Conservation (phyloP, 1,140 invertebrate genomes). For the Metaphire vulgaris region DNA sequence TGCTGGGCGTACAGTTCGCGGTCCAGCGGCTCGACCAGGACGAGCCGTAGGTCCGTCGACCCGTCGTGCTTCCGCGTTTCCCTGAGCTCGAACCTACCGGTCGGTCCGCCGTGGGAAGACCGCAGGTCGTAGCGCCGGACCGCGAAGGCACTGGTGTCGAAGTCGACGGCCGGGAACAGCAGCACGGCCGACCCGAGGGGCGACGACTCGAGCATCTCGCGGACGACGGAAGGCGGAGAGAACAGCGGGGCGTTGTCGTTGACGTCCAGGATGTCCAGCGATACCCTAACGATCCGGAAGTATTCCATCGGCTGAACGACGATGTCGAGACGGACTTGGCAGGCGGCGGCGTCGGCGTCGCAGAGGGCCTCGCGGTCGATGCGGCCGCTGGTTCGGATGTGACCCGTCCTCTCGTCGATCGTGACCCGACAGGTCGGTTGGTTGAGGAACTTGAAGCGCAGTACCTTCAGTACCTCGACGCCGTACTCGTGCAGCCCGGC, state of each 20-base stretch:
- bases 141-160: neutral
- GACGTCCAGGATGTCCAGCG: conserved; percentile 17
- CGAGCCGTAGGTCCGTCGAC: conserved; percentile 24
- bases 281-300: conserved; percentile 17
- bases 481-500: neutral
- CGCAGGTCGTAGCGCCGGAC: conserved; percentile 14
- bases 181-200: neutral
- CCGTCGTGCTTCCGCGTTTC: neutral
- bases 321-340: neutral
- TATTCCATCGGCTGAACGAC: conserved; percentile 7
- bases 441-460: conserved; percentile 9
- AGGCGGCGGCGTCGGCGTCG: neutral
- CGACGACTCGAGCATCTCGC: conserved; percentile 19
- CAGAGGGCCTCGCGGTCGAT: conserved; percentile 13
- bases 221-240: neutral
- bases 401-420: conserved; percentile 9
- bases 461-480: neutral
- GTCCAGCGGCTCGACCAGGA: conserved; percentile 63
- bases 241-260: conserved; percentile 6
- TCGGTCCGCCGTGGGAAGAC: too few species aligned
- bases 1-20: conserved; percentile 71
- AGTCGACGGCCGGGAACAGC: conserved; percentile 12
- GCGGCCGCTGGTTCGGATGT: conserved; percentile 1
- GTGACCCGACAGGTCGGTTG: conserved; percentile 14
- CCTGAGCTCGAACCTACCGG: neutral